Evolutionary conservation across 1,140 invertebrate genomes (phyloP).

Genomic region (Chrysomallon squamiferum): DNA sequence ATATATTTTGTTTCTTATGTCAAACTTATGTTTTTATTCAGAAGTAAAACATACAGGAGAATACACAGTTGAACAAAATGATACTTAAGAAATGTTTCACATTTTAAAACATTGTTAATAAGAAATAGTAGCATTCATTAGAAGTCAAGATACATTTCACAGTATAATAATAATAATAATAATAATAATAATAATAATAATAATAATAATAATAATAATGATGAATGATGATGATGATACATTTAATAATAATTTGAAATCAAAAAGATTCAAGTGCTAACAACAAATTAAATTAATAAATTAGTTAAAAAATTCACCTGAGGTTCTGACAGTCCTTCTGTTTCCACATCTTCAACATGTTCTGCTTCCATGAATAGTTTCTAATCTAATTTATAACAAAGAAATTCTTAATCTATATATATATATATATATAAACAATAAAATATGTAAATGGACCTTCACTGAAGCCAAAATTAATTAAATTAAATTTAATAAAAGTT

Average conservation of each 20-base stretch:
- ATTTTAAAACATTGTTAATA: not conserved
- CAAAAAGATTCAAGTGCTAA: not conserved
- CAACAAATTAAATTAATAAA: not conserved
- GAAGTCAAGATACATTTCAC: not conserved
- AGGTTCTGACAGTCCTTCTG: too few relatives aligned
- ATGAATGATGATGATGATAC: too few relatives aligned
- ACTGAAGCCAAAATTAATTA: too few relatives aligned
- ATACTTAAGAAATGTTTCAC: not conserved
- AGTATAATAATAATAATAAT: not conserved
- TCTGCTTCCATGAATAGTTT: too few relatives aligned
- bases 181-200: not conserved
- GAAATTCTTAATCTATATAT: too few relatives aligned
- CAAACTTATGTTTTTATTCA: not conserved
- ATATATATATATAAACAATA: too few relatives aligned
- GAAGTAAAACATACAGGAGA: not conserved
- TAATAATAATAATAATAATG: not conserved
- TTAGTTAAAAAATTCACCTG: too few relatives aligned
- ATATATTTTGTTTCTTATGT: not conserved
- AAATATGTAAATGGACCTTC: too few relatives aligned
- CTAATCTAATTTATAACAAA: too few relatives aligned
- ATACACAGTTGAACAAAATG: not conserved
- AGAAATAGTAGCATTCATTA: not conserved
- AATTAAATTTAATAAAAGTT: too few relatives aligned
- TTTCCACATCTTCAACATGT: too few relatives aligned
- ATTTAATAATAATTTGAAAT: not conserved